phyloP scores from a whole-genome alignment of 2,888 invertebrate genomes.

The Bombyx huttoni region DNA sequence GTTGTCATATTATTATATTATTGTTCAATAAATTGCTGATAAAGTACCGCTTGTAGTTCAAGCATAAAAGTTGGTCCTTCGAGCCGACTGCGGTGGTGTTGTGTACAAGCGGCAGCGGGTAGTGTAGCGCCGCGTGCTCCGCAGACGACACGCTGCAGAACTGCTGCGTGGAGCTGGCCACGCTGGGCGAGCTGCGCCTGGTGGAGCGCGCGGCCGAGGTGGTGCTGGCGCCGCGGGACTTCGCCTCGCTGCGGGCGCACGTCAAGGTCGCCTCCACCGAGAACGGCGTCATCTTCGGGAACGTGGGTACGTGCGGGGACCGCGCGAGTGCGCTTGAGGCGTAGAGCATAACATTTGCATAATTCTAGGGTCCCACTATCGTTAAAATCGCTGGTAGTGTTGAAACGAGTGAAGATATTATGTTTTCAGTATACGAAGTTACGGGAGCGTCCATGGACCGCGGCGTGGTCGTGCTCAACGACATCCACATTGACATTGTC shows the following conservation, averaged over 20 bases:
- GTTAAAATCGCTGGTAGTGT: background rate
- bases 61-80: too few relatives aligned
- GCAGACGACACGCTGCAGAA: slow-evolving; percentile 95
- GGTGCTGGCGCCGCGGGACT: slow-evolving; percentile 96
- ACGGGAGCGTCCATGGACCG: slow-evolving; percentile 92
- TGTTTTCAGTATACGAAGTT: slow-evolving; percentile 93
- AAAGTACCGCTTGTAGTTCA: too few relatives aligned
- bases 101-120: too few relatives aligned
- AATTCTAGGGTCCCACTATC: background rate
- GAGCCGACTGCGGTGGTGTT: too few relatives aligned
- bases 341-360: too few relatives aligned
- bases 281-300: slow-evolving; percentile 99
- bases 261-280: slow-evolving; percentile 99
- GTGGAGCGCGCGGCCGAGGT: slow-evolving; percentile 98
- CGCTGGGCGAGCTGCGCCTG: slow-evolving; percentile 96
- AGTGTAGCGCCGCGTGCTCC: background rate
- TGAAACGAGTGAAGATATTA: background rate
- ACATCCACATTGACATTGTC: slow-evolving; percentile 99
- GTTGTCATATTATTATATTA: too few relatives aligned
- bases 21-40: too few relatives aligned
- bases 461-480: slow-evolving; percentile 98
- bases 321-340: too few relatives aligned
- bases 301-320: slow-evolving; percentile 79
- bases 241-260: slow-evolving; percentile 97
- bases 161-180: slow-evolving; percentile 97